phyloP scores from a whole-genome alignment of 2,797 vertebrate species.

The Coregonus sp. region DNA sequence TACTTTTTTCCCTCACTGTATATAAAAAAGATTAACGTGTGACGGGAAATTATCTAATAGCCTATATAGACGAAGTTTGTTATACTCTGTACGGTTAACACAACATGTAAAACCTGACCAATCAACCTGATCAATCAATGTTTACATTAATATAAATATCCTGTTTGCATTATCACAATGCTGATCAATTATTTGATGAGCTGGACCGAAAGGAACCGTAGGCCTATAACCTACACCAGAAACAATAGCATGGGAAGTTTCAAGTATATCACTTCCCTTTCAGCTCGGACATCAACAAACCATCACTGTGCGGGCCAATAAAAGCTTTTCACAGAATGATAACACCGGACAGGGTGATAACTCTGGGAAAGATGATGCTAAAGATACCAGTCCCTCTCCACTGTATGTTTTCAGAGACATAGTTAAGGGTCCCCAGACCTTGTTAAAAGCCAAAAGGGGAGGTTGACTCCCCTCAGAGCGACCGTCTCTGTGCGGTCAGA shows the following conservation, averaged over 20 bases:
- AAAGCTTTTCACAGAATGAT: constrained; percentile 47
- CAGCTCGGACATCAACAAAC: constrained; percentile 30
- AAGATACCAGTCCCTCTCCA: constrained; percentile 12
- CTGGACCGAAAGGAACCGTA: neutral
- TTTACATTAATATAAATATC: neutral
- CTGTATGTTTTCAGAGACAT: constrained; percentile 2
- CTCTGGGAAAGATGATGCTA: constrained; percentile 25
- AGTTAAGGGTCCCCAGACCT: constrained; percentile 4
- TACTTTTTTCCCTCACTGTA: no score
- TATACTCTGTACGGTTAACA: neutral
- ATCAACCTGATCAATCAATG: neutral
- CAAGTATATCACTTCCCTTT: constrained; percentile 24
- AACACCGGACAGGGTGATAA: constrained; percentile 31
- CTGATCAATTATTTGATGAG: constrained; percentile 1
- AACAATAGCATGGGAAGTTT: constrained; percentile 22
- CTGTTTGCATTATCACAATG: constrained; percentile 16
- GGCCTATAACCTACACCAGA: neutral
- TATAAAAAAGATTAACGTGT: no score
- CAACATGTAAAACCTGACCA: neutral
- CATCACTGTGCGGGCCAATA: constrained; percentile 43
- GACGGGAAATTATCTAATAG: no score
- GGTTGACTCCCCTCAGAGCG: constrained; percentile 3
- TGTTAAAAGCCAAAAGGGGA: neutral
- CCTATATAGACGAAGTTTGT: no score
- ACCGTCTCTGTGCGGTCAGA: constrained; percentile 21